Conservation (phyloP, 2,888 invertebrate genomes). For the Luffia ferchaultella region DNA sequence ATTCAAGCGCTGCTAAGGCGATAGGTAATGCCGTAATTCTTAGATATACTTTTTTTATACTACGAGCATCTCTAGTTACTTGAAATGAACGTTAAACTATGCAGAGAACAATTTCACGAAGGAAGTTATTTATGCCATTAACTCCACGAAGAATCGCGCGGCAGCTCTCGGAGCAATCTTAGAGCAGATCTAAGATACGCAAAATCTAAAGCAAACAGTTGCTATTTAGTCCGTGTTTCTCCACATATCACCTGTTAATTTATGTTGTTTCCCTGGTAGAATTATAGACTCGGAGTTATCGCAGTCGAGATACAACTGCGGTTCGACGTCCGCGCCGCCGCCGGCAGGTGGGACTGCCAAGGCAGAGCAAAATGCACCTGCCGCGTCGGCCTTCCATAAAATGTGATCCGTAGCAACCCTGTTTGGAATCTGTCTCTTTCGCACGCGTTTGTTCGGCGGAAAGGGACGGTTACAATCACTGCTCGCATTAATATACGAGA, state of each 20-base stretch:
- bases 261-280: conserved; percentile 43
- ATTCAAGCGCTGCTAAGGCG: too few species aligned
- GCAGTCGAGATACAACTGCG: conserved; percentile 32
- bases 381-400: conserved; percentile 62
- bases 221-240: conserved; percentile 31
- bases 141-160: not conserved
- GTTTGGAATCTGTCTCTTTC: conserved; percentile 45
- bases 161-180: conserved; percentile 2
- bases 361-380: conserved; percentile 39
- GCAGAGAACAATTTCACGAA: not conserved
- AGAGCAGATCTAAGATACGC: conserved; percentile 28
- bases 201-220: conserved; percentile 18
- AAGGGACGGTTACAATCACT: conserved; percentile 51
- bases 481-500: conserved; percentile 58
- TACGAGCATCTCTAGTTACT: not conserved
- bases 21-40: too few species aligned
- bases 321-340: conserved; percentile 46
- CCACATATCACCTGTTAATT: conserved; percentile 48
- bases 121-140: not conserved
- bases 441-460: conserved; percentile 28
- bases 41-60: too few species aligned
- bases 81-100: not conserved
- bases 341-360: conserved; percentile 43
- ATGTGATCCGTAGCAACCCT: conserved; percentile 57
- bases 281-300: conserved; percentile 41